phyloP scores from a whole-genome alignment of 2,797 vertebrate genomes.

The Octomys mimax region DNA sequence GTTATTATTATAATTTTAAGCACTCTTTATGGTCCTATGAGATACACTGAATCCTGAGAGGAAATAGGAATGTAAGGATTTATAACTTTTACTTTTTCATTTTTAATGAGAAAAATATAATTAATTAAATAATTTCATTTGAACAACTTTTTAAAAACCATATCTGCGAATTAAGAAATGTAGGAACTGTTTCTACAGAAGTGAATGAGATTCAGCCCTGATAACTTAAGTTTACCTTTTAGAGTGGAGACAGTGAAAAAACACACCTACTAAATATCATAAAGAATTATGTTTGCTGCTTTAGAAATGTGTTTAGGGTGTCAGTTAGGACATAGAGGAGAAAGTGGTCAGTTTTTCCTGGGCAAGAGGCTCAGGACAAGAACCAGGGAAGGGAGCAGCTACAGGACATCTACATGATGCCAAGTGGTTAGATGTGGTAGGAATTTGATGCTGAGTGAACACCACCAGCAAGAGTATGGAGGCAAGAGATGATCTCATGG shows the following conservation, averaged over 20 bases:
- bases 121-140: constrained; percentile 3
- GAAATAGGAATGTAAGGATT: not conserved
- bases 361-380: not conserved
- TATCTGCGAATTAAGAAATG: not conserved
- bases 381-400: not conserved
- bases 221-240: not conserved
- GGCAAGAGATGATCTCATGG: not conserved
- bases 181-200: not conserved
- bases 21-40: not conserved
- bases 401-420: not conserved
- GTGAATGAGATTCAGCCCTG: not conserved
- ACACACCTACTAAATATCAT: not conserved
- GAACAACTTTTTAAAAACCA: not conserved
- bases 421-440: not conserved
- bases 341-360: not conserved
- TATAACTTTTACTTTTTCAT: not conserved
- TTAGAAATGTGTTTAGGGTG: not conserved
- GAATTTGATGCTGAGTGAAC: not conserved
- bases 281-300: not conserved
- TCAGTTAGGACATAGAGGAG: not conserved
- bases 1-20: constrained; percentile 19
- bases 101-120: constrained; percentile 46
- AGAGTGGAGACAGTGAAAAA: not conserved
- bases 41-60: not conserved
- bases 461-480: not conserved